A percentile compares a stretch with the other conserved stretches of the same genome.
Evolutionary conservation across 2,888 invertebrate genomes (phyloP).

Genomic region (Gryllus longicercus): DNA sequence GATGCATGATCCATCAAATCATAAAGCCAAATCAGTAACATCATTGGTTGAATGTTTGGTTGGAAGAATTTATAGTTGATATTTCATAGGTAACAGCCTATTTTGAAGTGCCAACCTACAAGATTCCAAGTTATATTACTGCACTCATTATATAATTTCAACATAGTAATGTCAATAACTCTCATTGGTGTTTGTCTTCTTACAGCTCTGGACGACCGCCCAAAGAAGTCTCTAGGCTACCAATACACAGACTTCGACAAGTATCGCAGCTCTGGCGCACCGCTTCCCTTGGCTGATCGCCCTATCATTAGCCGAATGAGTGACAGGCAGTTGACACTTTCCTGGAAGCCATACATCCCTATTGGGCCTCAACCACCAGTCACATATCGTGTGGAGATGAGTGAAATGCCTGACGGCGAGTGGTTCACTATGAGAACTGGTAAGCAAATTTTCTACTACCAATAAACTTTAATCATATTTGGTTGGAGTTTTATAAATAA

Average conservation of each 20-base stretch:
- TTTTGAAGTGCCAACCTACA: no score
- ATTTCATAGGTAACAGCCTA: no score
- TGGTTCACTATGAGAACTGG: slow-evolving; percentile 87
- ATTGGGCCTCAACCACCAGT: slow-evolving; percentile 83
- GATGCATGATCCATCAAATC: no score
- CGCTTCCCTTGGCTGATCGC: slow-evolving; percentile 81
- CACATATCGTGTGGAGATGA: slow-evolving; percentile 93
- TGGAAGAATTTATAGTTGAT: no score
- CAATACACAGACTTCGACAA: slow-evolving; percentile 82
- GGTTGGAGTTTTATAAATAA: no score
- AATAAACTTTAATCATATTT: no score
- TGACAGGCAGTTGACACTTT: slow-evolving; percentile 80
- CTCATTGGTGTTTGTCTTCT: slow-evolving; percentile 27
- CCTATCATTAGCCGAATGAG: slow-evolving; percentile 93
- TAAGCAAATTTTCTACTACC: slow-evolving; percentile 33
- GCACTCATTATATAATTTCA: neutral
- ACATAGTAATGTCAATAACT: no score
- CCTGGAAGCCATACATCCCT: slow-evolving; percentile 92
- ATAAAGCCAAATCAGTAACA: no score
- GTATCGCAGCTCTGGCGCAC: slow-evolving; percentile 76
- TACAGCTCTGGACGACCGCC: slow-evolving; percentile 59
- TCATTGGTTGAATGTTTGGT: no score
- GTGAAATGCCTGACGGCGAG: slow-evolving; percentile 85
- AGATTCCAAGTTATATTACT: neutral
- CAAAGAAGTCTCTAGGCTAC: slow-evolving; percentile 52